Conservation (phyloP, 2,113 vertebrate genomes). For the Columbina picui region DNA sequence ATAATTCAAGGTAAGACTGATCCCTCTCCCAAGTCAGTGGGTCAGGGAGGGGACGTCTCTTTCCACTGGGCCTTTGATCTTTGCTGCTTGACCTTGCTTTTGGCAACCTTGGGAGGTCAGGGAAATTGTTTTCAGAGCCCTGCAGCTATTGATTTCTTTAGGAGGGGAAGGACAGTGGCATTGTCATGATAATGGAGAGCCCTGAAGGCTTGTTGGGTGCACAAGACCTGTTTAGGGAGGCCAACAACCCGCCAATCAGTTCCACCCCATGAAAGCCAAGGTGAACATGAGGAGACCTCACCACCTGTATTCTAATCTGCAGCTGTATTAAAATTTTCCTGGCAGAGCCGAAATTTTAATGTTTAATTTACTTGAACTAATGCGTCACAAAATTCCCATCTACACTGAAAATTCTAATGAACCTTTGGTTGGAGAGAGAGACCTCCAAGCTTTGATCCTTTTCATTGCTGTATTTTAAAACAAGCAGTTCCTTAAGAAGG, state of each 20-base stretch:
- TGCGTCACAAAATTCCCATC: slow-evolving; percentile 47
- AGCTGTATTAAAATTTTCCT: slow-evolving; percentile 68
- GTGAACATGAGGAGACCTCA: slow-evolving; percentile 22
- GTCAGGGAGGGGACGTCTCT: neutral
- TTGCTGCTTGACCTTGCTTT: slow-evolving; percentile 54
- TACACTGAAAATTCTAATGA: slow-evolving; percentile 23
- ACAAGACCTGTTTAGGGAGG: neutral
- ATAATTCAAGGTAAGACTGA: slow-evolving; percentile 14
- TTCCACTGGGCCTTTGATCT: slow-evolving; percentile 44
- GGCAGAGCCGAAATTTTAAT: slow-evolving; percentile 37
- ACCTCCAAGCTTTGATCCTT: slow-evolving; percentile 54
- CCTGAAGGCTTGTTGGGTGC: neutral
- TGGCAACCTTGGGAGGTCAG: slow-evolving; percentile 32
- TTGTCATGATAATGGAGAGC: slow-evolving; percentile 55
- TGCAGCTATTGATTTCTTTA: slow-evolving; percentile 1
- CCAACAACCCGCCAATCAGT: slow-evolving; percentile 50
- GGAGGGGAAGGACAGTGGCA: neutral
- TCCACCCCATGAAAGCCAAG: slow-evolving; percentile 44
- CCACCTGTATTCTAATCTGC: slow-evolving; percentile 65
- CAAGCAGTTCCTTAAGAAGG: slow-evolving; percentile 57
- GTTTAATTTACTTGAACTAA: slow-evolving; percentile 68
- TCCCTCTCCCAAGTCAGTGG: neutral
- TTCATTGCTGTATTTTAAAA: slow-evolving; percentile 12
- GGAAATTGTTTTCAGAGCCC: slow-evolving; percentile 7
- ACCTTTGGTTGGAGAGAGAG: slow-evolving; percentile 19